Base-by-base conservation (phyloP, 2,888 invertebrate genomes). In the Octonoba sinensis region DNA sequence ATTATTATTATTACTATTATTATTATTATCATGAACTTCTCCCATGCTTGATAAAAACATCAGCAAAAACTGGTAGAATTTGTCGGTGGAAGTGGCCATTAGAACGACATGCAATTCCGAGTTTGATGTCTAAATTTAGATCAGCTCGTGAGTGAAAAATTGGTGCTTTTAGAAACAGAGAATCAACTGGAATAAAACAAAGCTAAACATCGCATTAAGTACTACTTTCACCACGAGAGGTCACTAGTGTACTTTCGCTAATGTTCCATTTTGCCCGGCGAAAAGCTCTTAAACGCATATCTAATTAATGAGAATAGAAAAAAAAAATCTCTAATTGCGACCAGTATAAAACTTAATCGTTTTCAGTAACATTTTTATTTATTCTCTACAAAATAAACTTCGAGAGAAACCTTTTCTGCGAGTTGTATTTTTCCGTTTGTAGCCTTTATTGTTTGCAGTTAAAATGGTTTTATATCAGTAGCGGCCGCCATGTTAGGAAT, bases 251-350 rank as follows among this genome's bases (percentile, higher is more conserved):
- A 67, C 47, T 67, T 46, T 60, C 6, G 24, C 49, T 75, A 59
- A 75, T 67, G 67, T 60, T 27, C 27, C 54, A n/a, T 15, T 54
- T 64, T 64, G n/a, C 27, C 44, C 44, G 22, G 27, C 66, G 59
- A 60, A 75, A 75, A 75, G 75, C 75, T 75, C 67, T 75, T 75
- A 75, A 73, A 75, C 67, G 75, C 75, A 75, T 75, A 67, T 75
- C 75, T 60, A 75, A 75, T 75, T 75, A 75, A 75, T 67, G 67
- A 67, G 54, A 36, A 72, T 27, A 18, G 49, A 24, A 46, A 20
- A 51, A 67, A 36, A 74, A 56, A 24, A 56, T n/a, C 36, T 36
- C 75, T 75, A 75, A 75, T 75, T 75, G 75, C 67, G 51, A 51
- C 46, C 18, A 20, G 74, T 74, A 66, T 74, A 66, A 75, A 67